phyloP scores from a whole-genome alignment of 92 coral and sea anemone genomes.

The Micromussa lordhowensis region DNA sequence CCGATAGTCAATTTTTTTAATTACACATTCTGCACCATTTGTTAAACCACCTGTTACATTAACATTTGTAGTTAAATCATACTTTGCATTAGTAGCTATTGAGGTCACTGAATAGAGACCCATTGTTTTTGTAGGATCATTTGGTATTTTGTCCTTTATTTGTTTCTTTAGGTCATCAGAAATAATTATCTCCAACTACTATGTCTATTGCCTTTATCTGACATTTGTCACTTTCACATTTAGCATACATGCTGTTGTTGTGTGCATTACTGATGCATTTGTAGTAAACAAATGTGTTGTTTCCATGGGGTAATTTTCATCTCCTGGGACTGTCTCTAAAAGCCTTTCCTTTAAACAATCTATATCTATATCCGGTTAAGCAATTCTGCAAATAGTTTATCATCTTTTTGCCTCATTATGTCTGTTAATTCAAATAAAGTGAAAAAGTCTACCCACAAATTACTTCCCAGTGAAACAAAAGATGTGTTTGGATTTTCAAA shows the following conservation, averaged over 20 bases:
- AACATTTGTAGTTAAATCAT: conserved; percentile 59
- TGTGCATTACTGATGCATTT: conserved; percentile 55
- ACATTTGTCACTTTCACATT: conserved; percentile 42
- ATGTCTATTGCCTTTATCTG: conserved; percentile 51
- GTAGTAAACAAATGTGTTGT: conserved; percentile 43
- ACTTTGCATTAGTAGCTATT: conserved; percentile 48
- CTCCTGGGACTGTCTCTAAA: conserved; percentile 11
- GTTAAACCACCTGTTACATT: conserved; percentile 53
- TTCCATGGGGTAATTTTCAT: conserved; percentile 45
- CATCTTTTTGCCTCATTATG: conserved; percentile 64
- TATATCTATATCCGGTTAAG: conserved; percentile 51
- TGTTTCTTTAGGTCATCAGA: conserved; percentile 53
- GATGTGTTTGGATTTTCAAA: too few species aligned
- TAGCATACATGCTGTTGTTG: conserved; percentile 32
- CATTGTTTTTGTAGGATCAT: conserved; percentile 66
- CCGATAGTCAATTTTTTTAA: conserved; percentile 62
- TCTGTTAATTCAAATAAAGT: conserved; percentile 33
- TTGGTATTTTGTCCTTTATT: conserved; percentile 14
- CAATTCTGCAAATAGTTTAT: conserved; percentile 53
- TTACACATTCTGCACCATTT: conserved; percentile 64
- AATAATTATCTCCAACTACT: conserved; percentile 64
- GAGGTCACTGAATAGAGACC: conserved; percentile 45
- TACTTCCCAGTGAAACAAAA: too few species aligned
- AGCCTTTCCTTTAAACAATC: conserved; percentile 47
- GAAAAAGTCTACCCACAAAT: conserved; percentile 31